phyloP scores from a whole-genome alignment of 2,888 invertebrate species.

The Ephialtes manifestator region DNA sequence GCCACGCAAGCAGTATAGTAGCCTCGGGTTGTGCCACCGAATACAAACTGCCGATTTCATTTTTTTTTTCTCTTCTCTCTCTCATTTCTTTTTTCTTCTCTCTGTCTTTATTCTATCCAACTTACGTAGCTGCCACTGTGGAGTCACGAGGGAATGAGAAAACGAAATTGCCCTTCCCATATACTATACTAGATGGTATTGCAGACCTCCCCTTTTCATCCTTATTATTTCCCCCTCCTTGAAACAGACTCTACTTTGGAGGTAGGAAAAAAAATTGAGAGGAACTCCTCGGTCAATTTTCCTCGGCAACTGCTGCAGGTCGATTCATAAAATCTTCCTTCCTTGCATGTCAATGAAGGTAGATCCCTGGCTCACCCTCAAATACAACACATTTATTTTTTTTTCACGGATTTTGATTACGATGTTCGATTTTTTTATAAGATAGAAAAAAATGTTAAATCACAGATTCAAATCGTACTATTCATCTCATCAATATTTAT shows the following conservation, averaged over 20 bases:
- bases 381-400: neutral
- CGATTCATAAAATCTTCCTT: slow-evolving; percentile 32
- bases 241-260: slow-evolving; percentile 15
- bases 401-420: neutral
- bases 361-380: neutral
- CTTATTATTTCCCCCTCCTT: slow-evolving; percentile 39
- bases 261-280: slow-evolving; percentile 24
- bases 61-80: slow-evolving; percentile 12
- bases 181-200: slow-evolving; percentile 23
- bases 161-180: slow-evolving; percentile 59
- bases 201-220: slow-evolving; percentile 42
- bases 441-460: neutral
- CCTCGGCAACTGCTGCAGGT: slow-evolving; percentile 21
- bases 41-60: slow-evolving; percentile 63
- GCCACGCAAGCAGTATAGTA: slow-evolving; percentile 24
- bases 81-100: slow-evolving; percentile 20
- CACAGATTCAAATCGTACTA: neutral
- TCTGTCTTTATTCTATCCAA: slow-evolving; percentile 23
- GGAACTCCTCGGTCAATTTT: slow-evolving; percentile 17
- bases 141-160: slow-evolving; percentile 48
- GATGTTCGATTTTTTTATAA: neutral
- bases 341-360: neutral
- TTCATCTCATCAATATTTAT: neutral
- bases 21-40: slow-evolving; percentile 52
- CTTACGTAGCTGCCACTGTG: slow-evolving; percentile 4